A percentile compares a stretch with the other conserved stretches of the same genome.
Conservation (phyloP, 2,797 vertebrate genomes). For the Cyclopterus lumpus region DNA sequence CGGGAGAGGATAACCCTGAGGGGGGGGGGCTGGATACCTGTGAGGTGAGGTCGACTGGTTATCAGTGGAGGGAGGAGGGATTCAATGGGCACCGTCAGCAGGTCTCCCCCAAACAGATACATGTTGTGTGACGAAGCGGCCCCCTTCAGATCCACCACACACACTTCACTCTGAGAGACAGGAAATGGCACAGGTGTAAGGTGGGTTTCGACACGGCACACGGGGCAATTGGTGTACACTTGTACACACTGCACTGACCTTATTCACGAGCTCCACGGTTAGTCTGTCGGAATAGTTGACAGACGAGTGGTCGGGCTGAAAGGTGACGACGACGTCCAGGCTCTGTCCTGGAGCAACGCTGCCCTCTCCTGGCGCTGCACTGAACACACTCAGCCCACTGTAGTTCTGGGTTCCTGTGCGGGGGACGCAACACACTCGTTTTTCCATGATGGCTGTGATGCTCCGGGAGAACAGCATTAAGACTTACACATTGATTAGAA, state of each 20-base stretch:
- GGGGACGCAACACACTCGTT: neutral
- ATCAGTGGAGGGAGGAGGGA: constrained; percentile 77
- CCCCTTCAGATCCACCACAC: constrained; percentile 85
- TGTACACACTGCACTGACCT: too few species aligned
- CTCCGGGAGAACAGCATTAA: neutral
- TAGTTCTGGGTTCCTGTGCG: constrained; percentile 89
- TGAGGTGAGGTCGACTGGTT: constrained; percentile 37
- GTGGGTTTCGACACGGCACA: neutral
- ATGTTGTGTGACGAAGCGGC: constrained; percentile 83
- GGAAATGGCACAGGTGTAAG: constrained; percentile 17
- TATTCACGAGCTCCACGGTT: constrained; percentile 85
- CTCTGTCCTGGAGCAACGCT: constrained; percentile 79
- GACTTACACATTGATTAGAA: constrained; percentile 7
- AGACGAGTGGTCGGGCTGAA: constrained; percentile 92
- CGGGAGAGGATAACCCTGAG: neutral
- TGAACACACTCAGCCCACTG: constrained; percentile 89
- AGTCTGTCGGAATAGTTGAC: constrained; percentile 86
- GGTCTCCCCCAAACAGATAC: constrained; percentile 88
- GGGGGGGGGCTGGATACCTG: constrained; percentile 71
- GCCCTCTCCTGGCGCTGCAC: constrained; percentile 83
- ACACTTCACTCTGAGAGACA: constrained; percentile 82
- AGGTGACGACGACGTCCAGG: constrained; percentile 87
- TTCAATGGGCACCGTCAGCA: constrained; percentile 82
- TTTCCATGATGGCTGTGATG: neutral
- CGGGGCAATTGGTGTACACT: too few species aligned